Conservation (phyloP, 2,113 vertebrate species). For the Xiphophorus hellerii region DNA sequence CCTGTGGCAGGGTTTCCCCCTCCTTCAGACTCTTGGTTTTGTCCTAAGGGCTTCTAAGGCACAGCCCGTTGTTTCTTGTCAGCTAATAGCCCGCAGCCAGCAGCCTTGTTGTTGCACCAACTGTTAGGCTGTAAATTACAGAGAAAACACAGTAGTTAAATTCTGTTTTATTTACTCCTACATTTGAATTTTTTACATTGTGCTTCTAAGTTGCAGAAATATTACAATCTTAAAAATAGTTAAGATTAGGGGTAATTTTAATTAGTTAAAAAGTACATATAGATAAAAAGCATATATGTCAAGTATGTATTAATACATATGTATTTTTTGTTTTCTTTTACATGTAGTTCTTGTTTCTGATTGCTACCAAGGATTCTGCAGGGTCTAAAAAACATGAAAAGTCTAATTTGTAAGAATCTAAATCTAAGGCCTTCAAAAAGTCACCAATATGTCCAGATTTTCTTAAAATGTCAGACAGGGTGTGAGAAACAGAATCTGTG, state of each 20-base stretch:
- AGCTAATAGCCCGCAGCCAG: slow-evolving; percentile 56
- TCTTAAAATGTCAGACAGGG: too few species aligned
- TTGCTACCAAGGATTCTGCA: too few species aligned
- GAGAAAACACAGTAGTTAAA: slow-evolving; percentile 23
- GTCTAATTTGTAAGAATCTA: too few species aligned
- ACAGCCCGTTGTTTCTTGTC: slow-evolving; percentile 39
- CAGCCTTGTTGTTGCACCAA: slow-evolving; percentile 27
- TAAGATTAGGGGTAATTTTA: neutral
- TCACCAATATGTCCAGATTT: too few species aligned
- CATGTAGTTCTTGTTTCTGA: too few species aligned
- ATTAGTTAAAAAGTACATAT: neutral
- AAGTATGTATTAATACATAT: too few species aligned
- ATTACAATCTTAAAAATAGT: neutral
- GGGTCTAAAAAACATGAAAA: too few species aligned
- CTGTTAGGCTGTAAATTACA: slow-evolving; percentile 27
- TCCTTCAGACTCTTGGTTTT: slow-evolving; percentile 23
- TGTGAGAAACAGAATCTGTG: too few species aligned
- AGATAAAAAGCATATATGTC: too few species aligned
- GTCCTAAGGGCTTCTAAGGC: slow-evolving; percentile 40
- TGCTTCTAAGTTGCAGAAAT: neutral
- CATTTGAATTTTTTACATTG: neutral
- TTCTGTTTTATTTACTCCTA: slow-evolving; percentile 10
- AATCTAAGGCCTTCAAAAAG: too few species aligned
- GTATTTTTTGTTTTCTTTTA: too few species aligned
- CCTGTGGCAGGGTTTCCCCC: slow-evolving; percentile 33